Percentiles rank a stretch among this genome's conserved stretches.
phyloP scores from a whole-genome alignment of 2,113 vertebrate species.

The Dromiciops gliroides region DNA sequence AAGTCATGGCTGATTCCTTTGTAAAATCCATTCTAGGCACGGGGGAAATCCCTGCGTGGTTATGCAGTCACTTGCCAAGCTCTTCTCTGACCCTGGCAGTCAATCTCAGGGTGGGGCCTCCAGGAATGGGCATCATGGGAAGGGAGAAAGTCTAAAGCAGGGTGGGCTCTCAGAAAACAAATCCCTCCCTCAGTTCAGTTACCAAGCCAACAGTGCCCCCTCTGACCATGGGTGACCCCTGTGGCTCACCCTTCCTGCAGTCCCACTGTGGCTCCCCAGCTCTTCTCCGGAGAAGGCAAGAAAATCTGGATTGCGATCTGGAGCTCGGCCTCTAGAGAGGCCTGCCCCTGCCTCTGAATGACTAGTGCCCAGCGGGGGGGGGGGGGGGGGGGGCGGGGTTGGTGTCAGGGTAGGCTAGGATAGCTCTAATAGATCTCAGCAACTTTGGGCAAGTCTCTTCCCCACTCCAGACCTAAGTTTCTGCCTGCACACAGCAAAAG shows the following conservation, averaged over 20 bases:
- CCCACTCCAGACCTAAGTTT: not conserved
- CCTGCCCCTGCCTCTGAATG: too few species aligned
- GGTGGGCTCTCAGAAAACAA: not conserved
- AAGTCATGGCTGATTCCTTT: constrained; percentile 71
- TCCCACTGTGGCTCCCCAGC: not conserved
- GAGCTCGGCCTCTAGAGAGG: too few species aligned
- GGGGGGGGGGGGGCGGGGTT: too few species aligned
- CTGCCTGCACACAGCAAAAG: not conserved
- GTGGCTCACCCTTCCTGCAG: not conserved
- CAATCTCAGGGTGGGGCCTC: too few species aligned
- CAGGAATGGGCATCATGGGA: not conserved
- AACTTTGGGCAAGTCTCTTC: not conserved
- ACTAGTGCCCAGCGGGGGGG: too few species aligned
- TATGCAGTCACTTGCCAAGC: not conserved
- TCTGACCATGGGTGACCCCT: too few species aligned
- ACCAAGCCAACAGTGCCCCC: too few species aligned
- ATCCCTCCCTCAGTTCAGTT: not conserved
- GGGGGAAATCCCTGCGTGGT: constrained; percentile 23
- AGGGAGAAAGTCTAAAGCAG: too few species aligned
- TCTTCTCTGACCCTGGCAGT: not conserved
- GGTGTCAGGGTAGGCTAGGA: not conserved
- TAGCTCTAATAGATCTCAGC: too few species aligned
- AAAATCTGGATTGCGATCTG: not conserved
- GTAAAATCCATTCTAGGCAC: constrained; percentile 59
- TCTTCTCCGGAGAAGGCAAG: not conserved